Evolutionary conservation across 2,797 vertebrate genomes (phyloP).

Genomic region (Sardinella longiceps): DNA sequence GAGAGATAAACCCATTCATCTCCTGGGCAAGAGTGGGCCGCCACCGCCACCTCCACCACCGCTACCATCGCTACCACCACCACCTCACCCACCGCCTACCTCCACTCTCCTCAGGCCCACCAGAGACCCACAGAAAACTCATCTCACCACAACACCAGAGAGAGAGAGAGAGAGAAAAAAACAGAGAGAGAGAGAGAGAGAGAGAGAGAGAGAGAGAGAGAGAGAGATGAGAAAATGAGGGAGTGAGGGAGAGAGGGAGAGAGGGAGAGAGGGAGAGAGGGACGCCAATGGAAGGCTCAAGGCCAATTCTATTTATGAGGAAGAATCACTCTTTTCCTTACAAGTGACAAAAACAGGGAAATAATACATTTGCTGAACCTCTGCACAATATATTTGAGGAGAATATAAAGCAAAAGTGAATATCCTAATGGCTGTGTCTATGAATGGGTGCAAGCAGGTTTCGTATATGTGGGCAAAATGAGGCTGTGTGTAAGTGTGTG

Average conservation of each 20-base stretch:
- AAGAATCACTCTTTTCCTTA: conserved; percentile 41
- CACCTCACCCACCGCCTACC: neutral
- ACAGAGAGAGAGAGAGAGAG: neutral
- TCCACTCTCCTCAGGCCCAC: neutral
- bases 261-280: conserved; percentile 31
- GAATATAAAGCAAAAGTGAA: conserved; percentile 25
- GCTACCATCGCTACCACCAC: neutral
- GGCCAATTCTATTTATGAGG: conserved; percentile 39
- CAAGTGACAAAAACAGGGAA: conserved; percentile 31
- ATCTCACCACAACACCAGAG: conserved; percentile 17
- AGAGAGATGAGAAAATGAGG: conserved; percentile 30
- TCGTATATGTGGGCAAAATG: neutral
- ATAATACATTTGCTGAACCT: conserved; percentile 35
- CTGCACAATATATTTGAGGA: conserved; percentile 27
- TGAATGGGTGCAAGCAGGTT: neutral
- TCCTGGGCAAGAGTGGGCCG: conserved; percentile 39
- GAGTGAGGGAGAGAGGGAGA: conserved; percentile 35
- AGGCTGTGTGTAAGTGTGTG: neutral
- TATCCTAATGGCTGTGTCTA: neutral
- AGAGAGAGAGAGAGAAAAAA: conserved; percentile 35
- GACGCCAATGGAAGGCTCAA: neutral
- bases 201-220: conserved; percentile 24
- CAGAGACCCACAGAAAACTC: conserved; percentile 13
- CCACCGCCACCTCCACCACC: neutral
- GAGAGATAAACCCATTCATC: conserved; percentile 39